Percentiles rank a stretch among this genome's conserved stretches.
Evolutionary conservation across 2,888 invertebrate species (phyloP).

Genomic region (Hypolimnas misippus): DNA sequence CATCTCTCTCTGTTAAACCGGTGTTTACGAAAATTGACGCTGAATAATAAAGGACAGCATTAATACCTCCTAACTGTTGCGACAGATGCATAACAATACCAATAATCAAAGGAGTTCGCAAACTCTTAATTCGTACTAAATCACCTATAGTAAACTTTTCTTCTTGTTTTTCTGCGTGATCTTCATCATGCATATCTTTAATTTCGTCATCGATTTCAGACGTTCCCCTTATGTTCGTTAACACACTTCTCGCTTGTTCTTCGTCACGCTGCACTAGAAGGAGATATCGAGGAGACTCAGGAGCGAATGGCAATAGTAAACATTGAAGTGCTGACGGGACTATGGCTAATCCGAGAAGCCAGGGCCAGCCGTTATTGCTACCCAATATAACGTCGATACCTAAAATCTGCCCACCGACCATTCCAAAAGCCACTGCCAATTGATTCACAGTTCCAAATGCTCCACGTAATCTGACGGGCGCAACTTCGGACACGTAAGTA

Average conservation of each 20-base stretch:
- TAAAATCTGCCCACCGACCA: slow-evolving; percentile 72
- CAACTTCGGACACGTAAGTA: slow-evolving; percentile 79
- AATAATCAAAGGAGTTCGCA: slow-evolving; percentile 74
- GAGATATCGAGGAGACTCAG: slow-evolving; percentile 77
- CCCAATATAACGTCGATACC: slow-evolving; percentile 78
- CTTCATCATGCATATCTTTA: slow-evolving; percentile 77
- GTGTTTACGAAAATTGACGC: slow-evolving; percentile 86
- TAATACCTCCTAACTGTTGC: slow-evolving; percentile 79
- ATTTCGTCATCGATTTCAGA: slow-evolving; percentile 75
- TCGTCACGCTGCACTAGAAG: slow-evolving; percentile 70
- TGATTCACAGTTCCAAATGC: slow-evolving; percentile 81
- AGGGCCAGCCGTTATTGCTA: slow-evolving; percentile 75
- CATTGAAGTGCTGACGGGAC: slow-evolving; percentile 72
- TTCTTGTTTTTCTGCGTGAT: slow-evolving; percentile 70
- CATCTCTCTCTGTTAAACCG: slow-evolving; percentile 83
- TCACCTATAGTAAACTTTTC: slow-evolving; percentile 71
- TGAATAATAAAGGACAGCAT: slow-evolving; percentile 88
- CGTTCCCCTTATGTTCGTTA: slow-evolving; percentile 68
- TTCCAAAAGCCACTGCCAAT: slow-evolving; percentile 75
- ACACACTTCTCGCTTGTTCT: slow-evolving; percentile 63
- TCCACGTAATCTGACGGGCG: slow-evolving; percentile 72
- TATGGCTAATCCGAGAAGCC: slow-evolving; percentile 73
- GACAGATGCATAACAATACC: slow-evolving; percentile 81
- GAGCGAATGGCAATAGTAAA: slow-evolving; percentile 69
- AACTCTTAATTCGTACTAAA: slow-evolving; percentile 60